Evolutionary conservation across 2,113 vertebrate species (phyloP), one percentile per base, ranked within the genome.

Genomic region (Cricetomys ansorgei): DNA sequence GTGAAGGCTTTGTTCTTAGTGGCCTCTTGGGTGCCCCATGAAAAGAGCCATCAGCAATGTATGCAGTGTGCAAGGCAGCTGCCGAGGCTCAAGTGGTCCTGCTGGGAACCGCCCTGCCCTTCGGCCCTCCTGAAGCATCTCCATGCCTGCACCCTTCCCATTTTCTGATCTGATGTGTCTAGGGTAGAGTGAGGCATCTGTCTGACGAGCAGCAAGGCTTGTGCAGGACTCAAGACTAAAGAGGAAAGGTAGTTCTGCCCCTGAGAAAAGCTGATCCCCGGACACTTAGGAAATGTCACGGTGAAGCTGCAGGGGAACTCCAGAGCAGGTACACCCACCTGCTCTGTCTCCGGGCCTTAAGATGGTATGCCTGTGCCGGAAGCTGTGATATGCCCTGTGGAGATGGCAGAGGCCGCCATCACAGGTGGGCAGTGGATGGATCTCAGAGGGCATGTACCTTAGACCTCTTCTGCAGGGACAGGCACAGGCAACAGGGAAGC

Each of bases 81-180:
- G 5, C 59, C 2, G 2, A 13, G 48, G 19, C 1, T 25, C 62
- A 13, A 45, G 34, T 0, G 8, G 53, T 34, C 40, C 37, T 43
- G 1, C 19, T 8, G 45, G 59, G 53, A 8, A 12, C 64, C 9
- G 13, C 48, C 69, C 29, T 2, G 25, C 15, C 19, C n/a, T 21
- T 31, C 76, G 0, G 0, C 81, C 40, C 43, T 37, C 40, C n/a
- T 2, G 34, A n/a, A 27, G 50, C 37, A 7, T 40, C 1, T 0
- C 79, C 16, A 3, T 9, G 29, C 13, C 43, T 23, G 9, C 7
- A 16, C n/a, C 16, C 7, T 15, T 29, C 79, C 34, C 0, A 0
- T 25, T 23, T 64, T 23, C 85, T 50, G 75, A 29, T 59, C 57
- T 0, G 0, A 64, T 7, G 1, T 12, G 31, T 37, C n/a, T 40